Conservation (phyloP, 2,113 vertebrate species). For the Tachuris rubrigastra region DNA sequence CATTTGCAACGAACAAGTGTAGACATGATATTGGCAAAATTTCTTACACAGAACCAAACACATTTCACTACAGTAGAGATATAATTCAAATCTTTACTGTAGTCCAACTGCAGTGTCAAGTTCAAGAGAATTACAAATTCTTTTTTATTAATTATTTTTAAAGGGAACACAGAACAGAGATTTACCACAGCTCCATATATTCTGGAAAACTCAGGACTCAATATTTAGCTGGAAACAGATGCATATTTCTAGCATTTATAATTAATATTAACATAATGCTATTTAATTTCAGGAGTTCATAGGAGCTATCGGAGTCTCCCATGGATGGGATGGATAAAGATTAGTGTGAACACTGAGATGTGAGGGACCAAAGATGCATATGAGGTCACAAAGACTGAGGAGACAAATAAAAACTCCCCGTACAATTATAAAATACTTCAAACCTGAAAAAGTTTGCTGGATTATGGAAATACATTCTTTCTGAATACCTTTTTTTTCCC, state of each 20-base stretch:
- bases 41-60: background rate
- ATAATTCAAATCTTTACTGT: background rate
- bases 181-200: background rate
- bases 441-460: background rate
- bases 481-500: background rate
- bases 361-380: background rate
- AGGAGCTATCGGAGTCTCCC: background rate
- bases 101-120: background rate
- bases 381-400: background rate
- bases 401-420: background rate
- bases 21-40: background rate
- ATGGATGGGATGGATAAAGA: background rate
- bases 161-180: background rate
- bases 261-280: background rate
- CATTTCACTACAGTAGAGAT: background rate
- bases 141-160: background rate
- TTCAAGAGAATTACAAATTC: background rate
- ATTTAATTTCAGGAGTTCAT: background rate
- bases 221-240: background rate
- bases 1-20: background rate
- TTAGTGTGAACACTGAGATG: background rate
- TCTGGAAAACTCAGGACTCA: background rate
- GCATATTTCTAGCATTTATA: background rate
- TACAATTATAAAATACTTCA: background rate
- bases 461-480: constrained; percentile 38